Conservation (phyloP, 2,113 vertebrate species). For the Dolichallabes microphthalmus region DNA sequence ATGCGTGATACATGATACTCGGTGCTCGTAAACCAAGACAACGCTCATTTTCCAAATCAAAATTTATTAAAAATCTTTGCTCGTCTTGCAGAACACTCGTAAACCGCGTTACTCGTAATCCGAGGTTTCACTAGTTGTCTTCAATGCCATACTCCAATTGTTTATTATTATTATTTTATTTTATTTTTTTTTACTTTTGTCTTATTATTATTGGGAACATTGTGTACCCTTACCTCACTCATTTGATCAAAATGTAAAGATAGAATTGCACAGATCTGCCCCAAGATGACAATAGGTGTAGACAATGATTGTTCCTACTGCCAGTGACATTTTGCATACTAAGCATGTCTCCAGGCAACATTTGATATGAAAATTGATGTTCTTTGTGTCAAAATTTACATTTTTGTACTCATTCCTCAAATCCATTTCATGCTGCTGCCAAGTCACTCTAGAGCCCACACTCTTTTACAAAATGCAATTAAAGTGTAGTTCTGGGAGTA, state of each 20-base stretch:
- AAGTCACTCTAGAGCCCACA: conserved; percentile 68
- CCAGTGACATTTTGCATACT: conserved; percentile 76
- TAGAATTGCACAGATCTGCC: conserved; percentile 62
- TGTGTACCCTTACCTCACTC: conserved; percentile 12
- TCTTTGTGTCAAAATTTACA: conserved; percentile 74
- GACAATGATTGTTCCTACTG: conserved; percentile 55
- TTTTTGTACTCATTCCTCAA: conserved; percentile 60
- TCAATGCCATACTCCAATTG: background rate
- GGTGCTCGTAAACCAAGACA: too few relatives aligned
- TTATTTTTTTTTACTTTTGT: too few relatives aligned
- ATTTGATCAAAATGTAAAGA: conserved; percentile 44
- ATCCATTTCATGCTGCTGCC: conserved; percentile 69
- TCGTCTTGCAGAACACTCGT: too few relatives aligned
- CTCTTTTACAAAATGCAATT: conserved; percentile 65
- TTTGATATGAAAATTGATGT: conserved; percentile 71
- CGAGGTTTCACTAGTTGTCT: too few relatives aligned
- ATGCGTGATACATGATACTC: too few relatives aligned
- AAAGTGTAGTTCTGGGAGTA: conserved; percentile 71
- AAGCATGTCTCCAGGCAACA: conserved; percentile 70
- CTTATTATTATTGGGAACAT: background rate
- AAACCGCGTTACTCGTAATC: too few relatives aligned
- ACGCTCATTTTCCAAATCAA: too few relatives aligned
- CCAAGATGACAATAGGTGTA: conserved; percentile 69
- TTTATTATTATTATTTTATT: background rate
- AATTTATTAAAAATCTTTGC: too few relatives aligned